Evolutionary conservation across 2,113 vertebrate genomes (phyloP), one percentile per base, ranked within the genome.

Genomic region (Coregonus clupeaformis): DNA sequence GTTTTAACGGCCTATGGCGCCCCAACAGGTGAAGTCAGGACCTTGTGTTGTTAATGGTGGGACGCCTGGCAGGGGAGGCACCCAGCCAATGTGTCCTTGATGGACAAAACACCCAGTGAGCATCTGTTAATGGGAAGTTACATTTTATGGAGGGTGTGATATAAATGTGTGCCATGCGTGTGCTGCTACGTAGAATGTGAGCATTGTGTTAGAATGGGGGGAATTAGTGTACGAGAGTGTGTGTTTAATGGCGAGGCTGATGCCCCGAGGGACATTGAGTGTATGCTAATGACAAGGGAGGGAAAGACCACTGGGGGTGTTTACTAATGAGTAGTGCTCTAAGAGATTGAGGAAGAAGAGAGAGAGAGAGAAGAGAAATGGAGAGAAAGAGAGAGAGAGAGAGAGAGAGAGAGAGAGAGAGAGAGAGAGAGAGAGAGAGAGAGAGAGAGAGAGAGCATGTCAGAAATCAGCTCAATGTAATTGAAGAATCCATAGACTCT

Each of bases 191-290:
- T 32, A 29, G 32, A 29, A 22, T 52, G 67, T 30, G 52, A 27
- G 16, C 25, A 71, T 80, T 78, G 75, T 76, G 83, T 65, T 69
- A 29, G 47, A 74, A 59, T 82, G 36, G 79, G 80, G 76, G 80
- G 79, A 83, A 68, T 55, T 70, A 4, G 55, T 22, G 59, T 69
- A 24, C 22, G 45, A 72, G 76, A 68, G 71, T 69, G 82, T 69
- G 82, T 84, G 77, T 78, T 63, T 79, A 83, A 88, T 83, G 76
- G 73, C 69, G 32, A 78, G 77, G 78, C 78, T 77, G 86, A 85
- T 77, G 83, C 80, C 84, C 72, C n/a, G 52, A 13, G 83, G 80
- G 76, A 70, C 69, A 62, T 20, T 67, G 76, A 71, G 76, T 84
- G 81, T 84, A 63, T 60, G 68, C 75, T 86, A 75, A 84, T 83